Evolutionary conservation across 2,113 vertebrate genomes (phyloP).

Genomic region (Albula goreensis): DNA sequence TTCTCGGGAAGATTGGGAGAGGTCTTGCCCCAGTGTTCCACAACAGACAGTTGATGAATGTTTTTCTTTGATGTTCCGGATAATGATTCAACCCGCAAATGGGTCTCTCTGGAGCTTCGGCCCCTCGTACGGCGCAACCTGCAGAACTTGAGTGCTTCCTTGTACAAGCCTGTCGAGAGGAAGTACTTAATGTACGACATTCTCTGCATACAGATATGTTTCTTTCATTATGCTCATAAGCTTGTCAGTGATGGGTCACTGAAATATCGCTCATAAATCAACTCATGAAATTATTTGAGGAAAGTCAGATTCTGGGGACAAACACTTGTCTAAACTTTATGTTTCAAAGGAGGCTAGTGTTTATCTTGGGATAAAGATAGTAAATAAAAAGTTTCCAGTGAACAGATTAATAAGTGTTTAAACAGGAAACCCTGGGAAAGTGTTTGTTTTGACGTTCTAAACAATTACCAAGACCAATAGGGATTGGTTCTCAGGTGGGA

Average conservation of each 20-base stretch:
- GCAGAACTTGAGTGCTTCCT: slow-evolving; percentile 6
- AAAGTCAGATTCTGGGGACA: neutral
- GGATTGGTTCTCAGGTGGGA: neutral
- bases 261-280: neutral
- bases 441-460: neutral
- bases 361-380: neutral
- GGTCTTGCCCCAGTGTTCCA: neutral
- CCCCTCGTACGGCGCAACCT: neutral
- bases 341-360: neutral
- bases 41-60: slow-evolving; percentile 3
- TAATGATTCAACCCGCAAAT: slow-evolving; percentile 7
- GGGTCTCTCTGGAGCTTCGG: neutral
- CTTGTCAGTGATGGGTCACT: slow-evolving; percentile 3
- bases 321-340: neutral
- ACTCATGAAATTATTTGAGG: neutral
- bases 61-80: neutral
- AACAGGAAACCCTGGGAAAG: neutral
- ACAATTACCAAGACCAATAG: too few species aligned
- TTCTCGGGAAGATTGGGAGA: neutral
- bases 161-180: neutral
- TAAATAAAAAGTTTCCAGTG: neutral
- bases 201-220: slow-evolving; percentile 7
- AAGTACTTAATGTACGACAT: slow-evolving; percentile 4
- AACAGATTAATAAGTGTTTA: neutral
- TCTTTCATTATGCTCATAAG: neutral